Evolutionary conservation across 2,888 invertebrate species (phyloP).

Genomic region (Plutella xylostella): DNA sequence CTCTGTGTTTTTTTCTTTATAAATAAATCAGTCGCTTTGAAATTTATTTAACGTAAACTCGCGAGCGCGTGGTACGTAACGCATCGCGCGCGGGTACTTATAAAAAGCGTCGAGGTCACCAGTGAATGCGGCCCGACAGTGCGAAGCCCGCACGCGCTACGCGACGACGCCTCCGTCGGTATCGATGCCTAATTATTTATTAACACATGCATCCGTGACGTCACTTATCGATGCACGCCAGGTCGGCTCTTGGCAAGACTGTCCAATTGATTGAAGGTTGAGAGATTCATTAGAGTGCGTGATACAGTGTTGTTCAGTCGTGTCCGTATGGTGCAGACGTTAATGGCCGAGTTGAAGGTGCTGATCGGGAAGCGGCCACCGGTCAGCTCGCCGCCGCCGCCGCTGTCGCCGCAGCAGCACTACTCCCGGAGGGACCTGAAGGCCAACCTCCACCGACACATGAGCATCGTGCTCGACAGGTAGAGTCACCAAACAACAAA

Average conservation of each 20-base stretch:
- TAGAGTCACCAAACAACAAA: too few relatives aligned
- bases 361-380: slow-evolving; percentile 64
- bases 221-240: slow-evolving; percentile 51
- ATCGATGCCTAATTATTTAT: slow-evolving; percentile 37
- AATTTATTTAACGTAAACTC: slow-evolving; percentile 26
- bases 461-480: slow-evolving; percentile 68
- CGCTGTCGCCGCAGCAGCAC: slow-evolving; percentile 39
- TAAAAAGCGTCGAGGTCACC: slow-evolving; percentile 65
- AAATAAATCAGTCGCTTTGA: too few relatives aligned
- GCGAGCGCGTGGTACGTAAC: slow-evolving; percentile 29
- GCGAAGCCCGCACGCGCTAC: slow-evolving; percentile 55
- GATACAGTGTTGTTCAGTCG: slow-evolving; percentile 46
- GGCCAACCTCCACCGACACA: slow-evolving; percentile 64
- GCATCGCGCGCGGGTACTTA: slow-evolving; percentile 58
- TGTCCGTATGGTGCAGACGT: slow-evolving; percentile 64
- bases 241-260: slow-evolving; percentile 53
- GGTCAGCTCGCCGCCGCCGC: slow-evolving; percentile 34
- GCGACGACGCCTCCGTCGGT: slow-evolving; percentile 55
- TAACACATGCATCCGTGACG: slow-evolving; percentile 61
- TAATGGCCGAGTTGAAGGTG: slow-evolving; percentile 67
- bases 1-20: too few relatives aligned
- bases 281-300: slow-evolving; percentile 45
- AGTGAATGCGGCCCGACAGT: slow-evolving; percentile 47
- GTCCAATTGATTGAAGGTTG: slow-evolving; percentile 41
- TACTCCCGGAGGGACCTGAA: slow-evolving; percentile 61